Evolutionary conservation across 2,113 vertebrate species (phyloP).

Genomic region (Dermatemys mawii): DNA sequence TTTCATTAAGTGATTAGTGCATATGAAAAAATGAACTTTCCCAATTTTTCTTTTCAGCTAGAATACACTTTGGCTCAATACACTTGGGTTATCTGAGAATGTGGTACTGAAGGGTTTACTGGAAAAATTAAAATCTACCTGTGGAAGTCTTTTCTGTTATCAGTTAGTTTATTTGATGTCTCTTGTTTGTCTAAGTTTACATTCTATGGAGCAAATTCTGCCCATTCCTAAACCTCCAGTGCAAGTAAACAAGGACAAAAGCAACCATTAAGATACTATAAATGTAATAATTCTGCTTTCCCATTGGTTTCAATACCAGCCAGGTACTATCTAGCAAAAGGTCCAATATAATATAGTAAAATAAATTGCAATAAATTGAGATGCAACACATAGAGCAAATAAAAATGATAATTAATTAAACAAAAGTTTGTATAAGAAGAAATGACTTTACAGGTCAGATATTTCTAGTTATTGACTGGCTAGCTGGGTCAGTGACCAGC

Average conservation of each 20-base stretch:
- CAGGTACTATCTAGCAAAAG: neutral
- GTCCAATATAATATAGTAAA: neutral
- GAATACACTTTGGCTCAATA: neutral
- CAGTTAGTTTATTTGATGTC: fast-evolving
- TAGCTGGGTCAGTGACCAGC: slow-evolving; percentile 38
- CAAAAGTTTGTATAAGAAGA: slow-evolving; percentile 27
- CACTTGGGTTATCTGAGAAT: neutral
- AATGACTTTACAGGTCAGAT: slow-evolving; percentile 55
- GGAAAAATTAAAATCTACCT: neutral
- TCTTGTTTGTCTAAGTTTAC: neutral
- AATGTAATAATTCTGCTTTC: slow-evolving; percentile 12
- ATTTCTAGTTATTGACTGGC: slow-evolving; percentile 63
- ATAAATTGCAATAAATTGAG: neutral
- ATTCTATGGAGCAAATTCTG: neutral
- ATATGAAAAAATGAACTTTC: neutral
- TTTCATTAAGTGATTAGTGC: neutral
- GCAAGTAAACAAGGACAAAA: neutral
- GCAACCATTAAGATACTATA: neutral
- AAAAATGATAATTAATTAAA: slow-evolving; percentile 19
- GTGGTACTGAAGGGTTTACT: neutral
- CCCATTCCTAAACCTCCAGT: neutral
- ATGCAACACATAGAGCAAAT: slow-evolving; percentile 53
- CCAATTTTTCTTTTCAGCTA: neutral
- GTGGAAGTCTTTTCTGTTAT: neutral
- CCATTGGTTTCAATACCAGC: neutral